Base-by-base conservation (phyloP, 2,113 vertebrate species). In the Bothrops jararaca region DNA sequence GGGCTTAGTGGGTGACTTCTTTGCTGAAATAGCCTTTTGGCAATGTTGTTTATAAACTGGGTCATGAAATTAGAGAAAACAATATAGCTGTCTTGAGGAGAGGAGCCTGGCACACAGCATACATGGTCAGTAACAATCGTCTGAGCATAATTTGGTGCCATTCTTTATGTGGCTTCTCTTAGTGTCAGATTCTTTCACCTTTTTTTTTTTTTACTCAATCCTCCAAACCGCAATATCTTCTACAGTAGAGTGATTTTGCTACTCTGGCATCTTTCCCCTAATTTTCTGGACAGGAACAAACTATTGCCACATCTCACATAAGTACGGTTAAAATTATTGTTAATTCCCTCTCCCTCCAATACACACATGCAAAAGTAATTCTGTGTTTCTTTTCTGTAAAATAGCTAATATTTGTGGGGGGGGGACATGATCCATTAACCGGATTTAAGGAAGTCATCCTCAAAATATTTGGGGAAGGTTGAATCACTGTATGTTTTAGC, bases 71-170 rank as follows among this genome's bases (percentile, higher is more conserved):
- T 85, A 90, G 85, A 91, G 50, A 95, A 94, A 95, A 91, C 94
- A 95, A 94, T 69, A 95, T 69, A 86, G 9, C 93, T 94, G 39
- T 95, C 94, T 95, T 94, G 95, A 92, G 93, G 89, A 93, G 93
- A 91, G 22, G 56, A 92, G 91, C 86, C 85, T 95, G 93, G 85
- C 86, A 91, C 50, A 86, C 56, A 91, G 90, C 89, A 92, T 80
- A 92, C 92, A 92, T 89, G 48, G 92, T 94, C 58, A 91, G 5
- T 86, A 53, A 89, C 53, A 91, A 85, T 0, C 0, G 34, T 88
- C 90, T 69, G 56, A 90, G 88, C 80, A 89, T 95, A 60, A 15
- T 57, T 86, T 57, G 58, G 10, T 60, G 22, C 20, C 34, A 92
- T 93, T 12, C 60, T 64, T 92, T 92, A 48, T 58, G 88, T 86